Evolutionary conservation across 2,888 invertebrate genomes (phyloP), one percentile per base, ranked within the genome.

Genomic region (Andrena fulva): DNA sequence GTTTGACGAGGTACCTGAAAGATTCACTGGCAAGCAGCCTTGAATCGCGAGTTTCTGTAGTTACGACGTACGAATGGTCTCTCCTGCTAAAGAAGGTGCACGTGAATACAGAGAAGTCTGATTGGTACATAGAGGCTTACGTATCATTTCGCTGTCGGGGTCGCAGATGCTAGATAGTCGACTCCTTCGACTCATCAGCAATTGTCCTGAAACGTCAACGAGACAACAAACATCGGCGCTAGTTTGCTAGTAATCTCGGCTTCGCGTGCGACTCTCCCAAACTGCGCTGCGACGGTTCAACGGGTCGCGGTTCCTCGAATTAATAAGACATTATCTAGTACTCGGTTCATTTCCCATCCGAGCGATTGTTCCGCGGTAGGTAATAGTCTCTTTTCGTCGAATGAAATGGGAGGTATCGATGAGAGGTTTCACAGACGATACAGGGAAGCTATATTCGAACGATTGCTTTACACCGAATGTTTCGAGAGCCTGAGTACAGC

Each of bases 111-210:
- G 59, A 80, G 50, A 79, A 79, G 71, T 52, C 69, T 68, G 66
- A 42, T 76, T 75, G 68, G 64, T 84, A 74, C 81, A 75, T 75
- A 69, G 77, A 84, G 85, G 92, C 96, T 96, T 96, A 96, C 96
- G 95, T 95, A 96, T 96, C 94, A 91, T 92, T 85, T 96, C 96
- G 91, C 96, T 96, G 91, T 96, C 96, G 87, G 92, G 90, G 94
- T 96, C 96, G 86, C 96, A 96, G 92, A 96, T 95, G 95, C 96
- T 96, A 90, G 93, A 92, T 81, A 94, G 92, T 77, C 94, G 93
- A 92, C 93, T 93, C 91, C 94, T 92, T 84, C 94, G 91, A 80
- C 92, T 89, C 93, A 93, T 90, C 92, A 93, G 87, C 90, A 93
- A 89, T 89, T 92, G 92, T 86, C 93, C 94, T 94, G 94, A 75